Evolutionary conservation across 2,888 invertebrate genomes (phyloP).

Genomic region (Scelioninae gen. 1): DNA sequence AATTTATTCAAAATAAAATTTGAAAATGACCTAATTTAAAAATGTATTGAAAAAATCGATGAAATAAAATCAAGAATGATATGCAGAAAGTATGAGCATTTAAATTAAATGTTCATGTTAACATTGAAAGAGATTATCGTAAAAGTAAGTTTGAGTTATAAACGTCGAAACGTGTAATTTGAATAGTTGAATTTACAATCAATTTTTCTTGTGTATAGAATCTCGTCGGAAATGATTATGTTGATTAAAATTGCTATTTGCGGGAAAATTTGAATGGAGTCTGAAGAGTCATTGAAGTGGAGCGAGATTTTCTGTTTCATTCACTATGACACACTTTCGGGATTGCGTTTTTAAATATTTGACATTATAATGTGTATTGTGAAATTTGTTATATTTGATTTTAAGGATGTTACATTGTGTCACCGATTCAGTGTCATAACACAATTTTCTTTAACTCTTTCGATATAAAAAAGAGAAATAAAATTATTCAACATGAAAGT

Average conservation of each 20-base stretch:
- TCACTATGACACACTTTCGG: slow-evolving; percentile 49
- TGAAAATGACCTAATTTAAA: no score
- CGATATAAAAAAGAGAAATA: neutral
- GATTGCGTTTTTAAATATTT: slow-evolving; percentile 43
- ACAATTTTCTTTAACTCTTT: neutral
- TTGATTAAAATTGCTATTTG: slow-evolving; percentile 56
- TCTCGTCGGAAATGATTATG: slow-evolving; percentile 39
- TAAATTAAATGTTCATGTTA: no score
- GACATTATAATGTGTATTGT: slow-evolving; percentile 42
- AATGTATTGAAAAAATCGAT: no score
- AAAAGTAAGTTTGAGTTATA: neutral
- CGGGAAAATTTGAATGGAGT: slow-evolving; percentile 59
- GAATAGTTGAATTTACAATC: slow-evolving; percentile 28
- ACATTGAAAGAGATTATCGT: neutral
- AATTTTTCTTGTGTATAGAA: slow-evolving; percentile 20
- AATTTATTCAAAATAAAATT: no score
- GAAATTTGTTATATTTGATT: slow-evolving; percentile 37
- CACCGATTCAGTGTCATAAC: slow-evolving; percentile 8
- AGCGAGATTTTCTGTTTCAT: slow-evolving; percentile 59
- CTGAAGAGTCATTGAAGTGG: slow-evolving; percentile 38
- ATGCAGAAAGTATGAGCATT: no score
- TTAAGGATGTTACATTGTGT: slow-evolving; percentile 14
- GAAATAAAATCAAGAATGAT: no score
- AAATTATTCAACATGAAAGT: neutral
- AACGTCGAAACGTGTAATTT: slow-evolving; percentile 11